phyloP scores from a whole-genome alignment of 2,888 invertebrate species.

The Erpobdella octoculata region DNA sequence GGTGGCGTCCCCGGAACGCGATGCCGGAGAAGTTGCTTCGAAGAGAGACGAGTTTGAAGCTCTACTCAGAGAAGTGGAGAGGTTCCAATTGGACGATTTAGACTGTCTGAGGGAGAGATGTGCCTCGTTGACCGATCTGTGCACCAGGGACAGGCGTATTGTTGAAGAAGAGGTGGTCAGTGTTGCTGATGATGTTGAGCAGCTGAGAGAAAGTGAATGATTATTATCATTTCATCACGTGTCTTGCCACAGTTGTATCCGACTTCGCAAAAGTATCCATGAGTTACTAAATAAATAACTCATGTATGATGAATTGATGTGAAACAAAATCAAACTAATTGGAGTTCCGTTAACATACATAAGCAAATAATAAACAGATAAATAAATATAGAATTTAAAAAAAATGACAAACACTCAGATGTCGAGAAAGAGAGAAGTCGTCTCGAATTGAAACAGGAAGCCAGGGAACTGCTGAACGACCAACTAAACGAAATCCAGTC shows the following conservation, averaged over 20 bases:
- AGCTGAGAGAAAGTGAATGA: not conserved
- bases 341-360: no score
- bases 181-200: not conserved
- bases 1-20: conserved; percentile 5
- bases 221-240: no score
- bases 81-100: not conserved
- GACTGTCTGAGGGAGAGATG: conserved; percentile 12
- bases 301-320: no score
- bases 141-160: conserved; percentile 3
- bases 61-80: conserved; percentile 6
- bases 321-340: no score
- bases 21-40: conserved; percentile 7
- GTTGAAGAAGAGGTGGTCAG: conserved; percentile 8
- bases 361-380: no score
- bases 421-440: not conserved
- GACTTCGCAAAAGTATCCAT: no score
- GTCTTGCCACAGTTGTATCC: no score
- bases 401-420: not conserved
- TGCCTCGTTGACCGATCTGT: conserved; percentile 14
- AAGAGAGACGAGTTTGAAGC: conserved; percentile 15
- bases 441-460: conserved; percentile 1
- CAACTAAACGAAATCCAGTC: conserved; percentile 13
- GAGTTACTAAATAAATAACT: no score
- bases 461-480: conserved; percentile 10
- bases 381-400: no score